phyloP scores from a whole-genome alignment of 35 echinoderm and acorn worm species.

The Anneissia japonica region DNA sequence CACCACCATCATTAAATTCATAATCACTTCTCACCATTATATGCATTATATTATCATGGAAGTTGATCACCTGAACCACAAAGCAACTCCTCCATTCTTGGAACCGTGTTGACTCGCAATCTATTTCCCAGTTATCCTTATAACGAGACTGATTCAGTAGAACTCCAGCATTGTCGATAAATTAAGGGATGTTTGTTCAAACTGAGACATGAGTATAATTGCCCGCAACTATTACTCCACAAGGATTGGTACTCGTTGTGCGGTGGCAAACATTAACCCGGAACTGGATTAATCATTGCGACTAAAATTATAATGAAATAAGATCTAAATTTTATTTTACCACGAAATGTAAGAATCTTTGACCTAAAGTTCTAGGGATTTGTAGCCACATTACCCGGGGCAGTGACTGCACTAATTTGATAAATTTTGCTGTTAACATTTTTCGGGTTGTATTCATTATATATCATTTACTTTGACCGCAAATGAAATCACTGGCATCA shows the following conservation, averaged over 20 bases:
- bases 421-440: background rate
- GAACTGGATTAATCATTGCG: background rate
- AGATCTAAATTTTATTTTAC: background rate
- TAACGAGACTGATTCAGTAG: background rate
- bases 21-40: too few relatives aligned
- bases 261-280: background rate
- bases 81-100: too few relatives aligned
- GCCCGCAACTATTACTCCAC: background rate
- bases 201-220: background rate
- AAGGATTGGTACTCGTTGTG: background rate
- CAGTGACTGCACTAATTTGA: background rate
- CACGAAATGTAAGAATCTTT: background rate
- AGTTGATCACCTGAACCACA: too few relatives aligned
- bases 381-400: background rate
- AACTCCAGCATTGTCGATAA: background rate
- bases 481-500: background rate
- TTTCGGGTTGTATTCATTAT: background rate
- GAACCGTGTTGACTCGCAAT: too few relatives aligned
- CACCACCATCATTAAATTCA: too few relatives aligned
- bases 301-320: background rate
- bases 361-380: background rate
- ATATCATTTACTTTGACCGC: background rate
- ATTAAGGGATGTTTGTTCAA: background rate
- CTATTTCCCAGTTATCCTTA: too few relatives aligned
- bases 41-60: too few relatives aligned